Evolutionary conservation across 64 coral and sea anemone genomes (phyloP).

Genomic region (Stichodactyla mertensii): DNA sequence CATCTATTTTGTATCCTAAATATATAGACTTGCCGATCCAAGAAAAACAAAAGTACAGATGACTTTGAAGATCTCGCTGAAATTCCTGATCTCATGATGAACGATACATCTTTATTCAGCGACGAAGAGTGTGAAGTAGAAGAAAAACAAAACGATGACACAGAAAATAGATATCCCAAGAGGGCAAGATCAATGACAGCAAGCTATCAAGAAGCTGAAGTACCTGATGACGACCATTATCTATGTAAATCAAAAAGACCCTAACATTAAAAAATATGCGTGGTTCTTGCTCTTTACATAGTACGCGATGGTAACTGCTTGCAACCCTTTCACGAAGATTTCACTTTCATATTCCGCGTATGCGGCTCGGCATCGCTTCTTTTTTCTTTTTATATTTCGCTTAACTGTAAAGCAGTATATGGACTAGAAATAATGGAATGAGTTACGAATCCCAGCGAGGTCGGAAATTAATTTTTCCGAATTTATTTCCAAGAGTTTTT

Average conservation of each 20-base stretch:
- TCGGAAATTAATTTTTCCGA: too few relatives aligned
- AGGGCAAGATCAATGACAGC: not conserved
- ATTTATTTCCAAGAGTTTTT: too few relatives aligned
- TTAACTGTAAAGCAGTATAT: not conserved
- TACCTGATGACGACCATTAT: constrained; percentile 84
- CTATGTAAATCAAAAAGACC: constrained; percentile 47
- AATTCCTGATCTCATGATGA: not conserved
- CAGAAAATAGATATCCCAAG: constrained; percentile 5
- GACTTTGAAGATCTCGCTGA: constrained; percentile 3
- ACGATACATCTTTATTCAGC: not conserved
- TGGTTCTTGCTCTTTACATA: too few relatives aligned
- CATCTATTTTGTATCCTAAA: too few relatives aligned
- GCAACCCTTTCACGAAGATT: too few relatives aligned
- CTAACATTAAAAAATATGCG: too few relatives aligned
- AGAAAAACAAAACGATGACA: not conserved
- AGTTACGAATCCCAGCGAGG: too few relatives aligned
- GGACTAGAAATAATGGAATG: too few relatives aligned
- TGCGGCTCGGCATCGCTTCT: too few relatives aligned
- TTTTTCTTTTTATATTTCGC: too few relatives aligned
- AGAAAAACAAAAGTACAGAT: not conserved
- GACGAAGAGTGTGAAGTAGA: not conserved
- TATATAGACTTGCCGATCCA: not conserved
- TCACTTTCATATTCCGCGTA: too few relatives aligned
- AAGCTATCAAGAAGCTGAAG: constrained; percentile 69
- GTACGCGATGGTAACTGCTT: too few relatives aligned